Evolutionary conservation across 2,797 vertebrate species (phyloP), one percentile per base, ranked within the genome.

Genomic region (Distichodus sexfasciatus): DNA sequence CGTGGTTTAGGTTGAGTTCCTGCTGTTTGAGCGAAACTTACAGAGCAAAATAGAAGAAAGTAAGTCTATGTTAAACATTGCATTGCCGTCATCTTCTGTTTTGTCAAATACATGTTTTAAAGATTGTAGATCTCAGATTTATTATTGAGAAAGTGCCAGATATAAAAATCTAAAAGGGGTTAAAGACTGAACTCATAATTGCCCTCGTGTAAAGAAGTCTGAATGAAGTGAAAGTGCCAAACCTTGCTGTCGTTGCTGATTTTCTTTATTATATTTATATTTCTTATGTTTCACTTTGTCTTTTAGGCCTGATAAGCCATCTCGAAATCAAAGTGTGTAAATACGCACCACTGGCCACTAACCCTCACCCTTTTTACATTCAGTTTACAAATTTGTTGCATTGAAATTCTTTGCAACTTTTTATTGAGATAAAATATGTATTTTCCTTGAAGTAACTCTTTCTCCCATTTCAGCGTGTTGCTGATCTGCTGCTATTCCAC

Each of bases 401-500:
- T 84, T 59, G 71, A 81, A 82, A 85, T 81, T 54, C 7, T n/a
- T n/a, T n/a, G n/a, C n/a, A n/a, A n/a, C n/a, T n/a, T n/a, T n/a
- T n/a, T n/a, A n/a, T n/a, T n/a, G n/a, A n/a, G n/a, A n/a, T n/a
- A n/a, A n/a, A n/a, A n/a, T n/a, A n/a, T n/a, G n/a, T n/a, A n/a
- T n/a, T n/a, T n/a, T n/a, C n/a, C n/a, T n/a, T n/a, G 69, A 81
- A 77, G 72, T 67, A 64, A 83, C 79, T n/a, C n/a, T 78, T 84
- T 86, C 81, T 85, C 83, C 79, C 69, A 85, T 78, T 81, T 88
- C 88, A 88, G 87, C 87, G 67, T 75, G 71, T 40, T 79, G 89
- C 89, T 90, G 88, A 90, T 87, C 85, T 87, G 91, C 91, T 92
- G 90, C 91, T 92, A 91, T n/a, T n/a, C 83, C 88, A 75, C 72